Conservation (phyloP, 2,888 invertebrate genomes). For the Daptonema setosum region DNA sequence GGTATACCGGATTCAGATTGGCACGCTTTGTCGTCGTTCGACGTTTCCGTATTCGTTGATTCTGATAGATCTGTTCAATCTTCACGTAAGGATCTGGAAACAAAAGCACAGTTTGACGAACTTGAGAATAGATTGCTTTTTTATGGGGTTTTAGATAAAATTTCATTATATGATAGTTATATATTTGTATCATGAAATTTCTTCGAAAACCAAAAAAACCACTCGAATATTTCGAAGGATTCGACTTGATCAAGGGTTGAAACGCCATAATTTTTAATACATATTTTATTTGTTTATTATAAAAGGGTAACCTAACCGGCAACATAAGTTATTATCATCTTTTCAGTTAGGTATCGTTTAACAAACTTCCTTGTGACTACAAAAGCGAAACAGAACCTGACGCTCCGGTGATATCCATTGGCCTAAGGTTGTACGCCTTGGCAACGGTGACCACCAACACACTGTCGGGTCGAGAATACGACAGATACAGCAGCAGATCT, state of each 20-base stretch:
- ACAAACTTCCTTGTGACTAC: no score
- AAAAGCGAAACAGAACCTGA: background rate
- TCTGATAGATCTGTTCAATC: conserved; percentile 62
- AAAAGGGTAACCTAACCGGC: no score
- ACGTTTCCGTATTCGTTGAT: conserved; percentile 71
- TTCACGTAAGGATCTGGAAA: conserved; percentile 70
- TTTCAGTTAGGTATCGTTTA: no score
- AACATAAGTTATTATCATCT: no score
- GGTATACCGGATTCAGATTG: conserved; percentile 66
- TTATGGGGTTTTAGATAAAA: no score
- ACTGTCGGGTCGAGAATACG: conserved; percentile 71
- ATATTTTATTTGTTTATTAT: no score
- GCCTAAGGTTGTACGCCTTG: conserved; percentile 68
- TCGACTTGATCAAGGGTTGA: no score
- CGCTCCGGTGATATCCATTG: conserved; percentile 78
- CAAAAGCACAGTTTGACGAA: background rate
- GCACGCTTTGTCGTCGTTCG: conserved; percentile 72
- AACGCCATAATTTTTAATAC: no score
- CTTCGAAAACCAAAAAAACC: no score
- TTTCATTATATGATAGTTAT: no score
- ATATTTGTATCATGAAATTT: no score
- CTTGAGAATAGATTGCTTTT: background rate
- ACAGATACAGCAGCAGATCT: conserved; percentile 69
- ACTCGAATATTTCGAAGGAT: no score
- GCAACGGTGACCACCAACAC: conserved; percentile 69